Conservation (phyloP, 2,797 vertebrate species). For the Onychomys arenicola region DNA sequence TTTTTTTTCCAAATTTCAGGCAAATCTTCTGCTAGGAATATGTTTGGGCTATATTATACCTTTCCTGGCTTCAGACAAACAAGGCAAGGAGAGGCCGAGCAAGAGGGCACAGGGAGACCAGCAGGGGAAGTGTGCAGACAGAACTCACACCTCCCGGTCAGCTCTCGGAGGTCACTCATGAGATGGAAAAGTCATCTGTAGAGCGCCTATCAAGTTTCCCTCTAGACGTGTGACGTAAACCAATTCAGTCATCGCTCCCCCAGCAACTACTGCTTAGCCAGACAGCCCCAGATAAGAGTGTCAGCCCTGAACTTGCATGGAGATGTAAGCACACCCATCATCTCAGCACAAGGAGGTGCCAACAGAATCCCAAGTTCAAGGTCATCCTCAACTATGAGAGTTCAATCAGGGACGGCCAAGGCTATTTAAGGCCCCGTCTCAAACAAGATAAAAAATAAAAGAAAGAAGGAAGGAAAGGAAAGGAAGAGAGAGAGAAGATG, state of each 20-base stretch:
- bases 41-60: neutral
- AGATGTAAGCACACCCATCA: neutral
- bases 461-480: neutral
- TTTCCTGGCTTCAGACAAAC: conserved; percentile 8
- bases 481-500: neutral
- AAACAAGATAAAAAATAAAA: neutral
- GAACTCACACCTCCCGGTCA: neutral
- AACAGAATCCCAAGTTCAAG: neutral
- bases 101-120: neutral
- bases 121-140: neutral
- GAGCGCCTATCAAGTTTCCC: neutral
- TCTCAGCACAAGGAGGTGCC: neutral
- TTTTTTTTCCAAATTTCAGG: conserved; percentile 28
- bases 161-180: neutral
- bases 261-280: neutral
- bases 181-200: neutral
- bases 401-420: neutral
- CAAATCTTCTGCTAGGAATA: conserved; percentile 34
- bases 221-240: neutral
- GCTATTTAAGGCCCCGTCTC: neutral
- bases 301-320: neutral
- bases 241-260: neutral
- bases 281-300: neutral
- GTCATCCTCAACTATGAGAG: neutral
- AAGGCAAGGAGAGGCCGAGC: neutral